Conservation (phyloP, 2,888 invertebrate species). For the Proisotoma minuta region DNA sequence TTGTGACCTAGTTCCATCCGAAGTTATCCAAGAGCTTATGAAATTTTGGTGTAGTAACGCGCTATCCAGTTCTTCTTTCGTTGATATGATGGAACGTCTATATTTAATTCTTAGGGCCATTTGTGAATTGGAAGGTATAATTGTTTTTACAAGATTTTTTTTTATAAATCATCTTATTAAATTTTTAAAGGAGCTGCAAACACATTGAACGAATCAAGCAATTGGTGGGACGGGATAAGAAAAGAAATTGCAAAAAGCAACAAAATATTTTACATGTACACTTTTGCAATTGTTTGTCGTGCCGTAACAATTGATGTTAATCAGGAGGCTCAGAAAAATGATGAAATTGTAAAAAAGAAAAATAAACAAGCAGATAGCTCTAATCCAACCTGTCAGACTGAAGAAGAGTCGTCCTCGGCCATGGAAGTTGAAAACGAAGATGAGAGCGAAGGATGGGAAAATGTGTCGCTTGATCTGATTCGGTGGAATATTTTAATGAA, state of each 20-base stretch:
- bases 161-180: not conserved
- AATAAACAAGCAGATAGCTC: not conserved
- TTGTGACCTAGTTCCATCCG: slow-evolving; percentile 30
- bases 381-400: not conserved
- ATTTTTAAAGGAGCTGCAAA: slow-evolving; percentile 53
- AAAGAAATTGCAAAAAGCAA: slow-evolving; percentile 66
- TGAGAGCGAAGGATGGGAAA: slow-evolving; percentile 70
- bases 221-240: slow-evolving; percentile 78
- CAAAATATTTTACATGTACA: slow-evolving; percentile 71
- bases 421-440: slow-evolving; percentile 19
- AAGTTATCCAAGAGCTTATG: slow-evolving; percentile 32
- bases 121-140: slow-evolving; percentile 56
- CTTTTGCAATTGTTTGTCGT: slow-evolving; percentile 77
- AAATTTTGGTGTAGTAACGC: slow-evolving; percentile 43
- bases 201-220: slow-evolving; percentile 66
- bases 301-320: slow-evolving; percentile 62
- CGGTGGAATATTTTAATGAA: slow-evolving; percentile 81
- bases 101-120: slow-evolving; percentile 52
- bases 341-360: not conserved
- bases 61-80: slow-evolving; percentile 33
- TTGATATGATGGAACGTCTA: slow-evolving; percentile 37
- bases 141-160: not conserved
- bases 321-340: slow-evolving; percentile 38
- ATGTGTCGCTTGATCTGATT: slow-evolving; percentile 75
- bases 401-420: not conserved